A percentile compares a stretch with the other conserved stretches of the same genome.
Conservation (phyloP, 2,113 vertebrate genomes). For the Indicator indicator region DNA sequence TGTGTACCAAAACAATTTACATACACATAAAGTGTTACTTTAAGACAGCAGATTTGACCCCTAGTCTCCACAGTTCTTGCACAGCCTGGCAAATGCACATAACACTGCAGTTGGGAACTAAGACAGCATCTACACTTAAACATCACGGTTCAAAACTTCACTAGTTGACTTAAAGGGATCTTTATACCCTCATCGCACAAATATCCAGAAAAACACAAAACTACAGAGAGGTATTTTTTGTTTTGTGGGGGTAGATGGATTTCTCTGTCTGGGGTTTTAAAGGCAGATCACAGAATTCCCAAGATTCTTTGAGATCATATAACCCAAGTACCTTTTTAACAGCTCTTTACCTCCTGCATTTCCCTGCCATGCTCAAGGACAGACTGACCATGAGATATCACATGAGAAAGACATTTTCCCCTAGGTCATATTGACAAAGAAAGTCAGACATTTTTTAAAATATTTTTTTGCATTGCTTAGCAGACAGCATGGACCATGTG, state of each 20-base stretch:
- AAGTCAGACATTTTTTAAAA: neutral
- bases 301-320: neutral
- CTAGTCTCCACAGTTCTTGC: neutral
- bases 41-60: neutral
- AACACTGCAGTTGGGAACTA: neutral
- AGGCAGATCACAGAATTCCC: neutral
- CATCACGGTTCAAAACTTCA: no score
- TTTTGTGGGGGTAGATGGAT: neutral
- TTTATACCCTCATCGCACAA: neutral
- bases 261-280: neutral
- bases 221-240: neutral
- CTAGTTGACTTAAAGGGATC: neutral
- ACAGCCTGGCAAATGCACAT: accelerated
- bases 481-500: neutral
- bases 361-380: neutral
- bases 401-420: neutral
- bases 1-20: neutral
- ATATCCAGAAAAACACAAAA: neutral
- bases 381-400: neutral
- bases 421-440: neutral
- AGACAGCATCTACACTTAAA: neutral
- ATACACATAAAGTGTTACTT: neutral
- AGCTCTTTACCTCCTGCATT: neutral
- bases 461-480: neutral
- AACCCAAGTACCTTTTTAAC: neutral